A percentile compares a stretch with the other conserved stretches of the same genome.
Evolutionary conservation across 2,797 vertebrate species (phyloP).

Genomic region (Epinephelus awoara): DNA sequence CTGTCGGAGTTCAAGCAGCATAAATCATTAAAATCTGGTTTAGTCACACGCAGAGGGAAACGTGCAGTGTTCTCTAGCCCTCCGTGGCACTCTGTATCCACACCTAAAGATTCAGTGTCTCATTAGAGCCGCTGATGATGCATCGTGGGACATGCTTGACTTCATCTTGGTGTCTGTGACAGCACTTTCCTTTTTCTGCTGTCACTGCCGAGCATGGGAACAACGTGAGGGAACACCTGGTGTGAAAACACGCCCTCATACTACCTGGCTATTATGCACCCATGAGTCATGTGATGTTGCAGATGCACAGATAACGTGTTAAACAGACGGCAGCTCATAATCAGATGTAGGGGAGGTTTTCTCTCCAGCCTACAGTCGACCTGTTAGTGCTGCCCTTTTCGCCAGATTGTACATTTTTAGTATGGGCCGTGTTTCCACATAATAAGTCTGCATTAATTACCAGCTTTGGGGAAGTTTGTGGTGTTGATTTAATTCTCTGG

Average conservation of each 20-base stretch:
- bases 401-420: background rate
- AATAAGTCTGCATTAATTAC: background rate
- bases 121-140: conserved; percentile 14
- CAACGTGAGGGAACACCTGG: conserved; percentile 24
- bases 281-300: conserved; percentile 25
- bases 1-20: conserved; percentile 31
- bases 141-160: conserved; percentile 3
- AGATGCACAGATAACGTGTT: conserved; percentile 28
- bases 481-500: conserved; percentile 4
- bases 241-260: conserved; percentile 19
- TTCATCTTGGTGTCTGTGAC: conserved; percentile 16
- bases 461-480: conserved; percentile 17
- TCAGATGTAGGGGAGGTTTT: background rate
- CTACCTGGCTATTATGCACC: conserved; percentile 10
- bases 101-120: conserved; percentile 12
- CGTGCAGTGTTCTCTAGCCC: background rate
- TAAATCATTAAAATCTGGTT: conserved; percentile 30
- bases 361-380: background rate
- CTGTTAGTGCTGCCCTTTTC: background rate
- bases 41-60: conserved; percentile 5
- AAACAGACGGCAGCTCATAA: background rate
- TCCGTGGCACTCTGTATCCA: background rate
- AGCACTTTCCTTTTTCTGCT: conserved; percentile 24
- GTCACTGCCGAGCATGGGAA: conserved; percentile 23
- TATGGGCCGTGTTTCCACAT: conserved; percentile 5